Evolutionary conservation across 1,140 invertebrate species (phyloP).

Genomic region (Zaprionus ghesquierei): DNA sequence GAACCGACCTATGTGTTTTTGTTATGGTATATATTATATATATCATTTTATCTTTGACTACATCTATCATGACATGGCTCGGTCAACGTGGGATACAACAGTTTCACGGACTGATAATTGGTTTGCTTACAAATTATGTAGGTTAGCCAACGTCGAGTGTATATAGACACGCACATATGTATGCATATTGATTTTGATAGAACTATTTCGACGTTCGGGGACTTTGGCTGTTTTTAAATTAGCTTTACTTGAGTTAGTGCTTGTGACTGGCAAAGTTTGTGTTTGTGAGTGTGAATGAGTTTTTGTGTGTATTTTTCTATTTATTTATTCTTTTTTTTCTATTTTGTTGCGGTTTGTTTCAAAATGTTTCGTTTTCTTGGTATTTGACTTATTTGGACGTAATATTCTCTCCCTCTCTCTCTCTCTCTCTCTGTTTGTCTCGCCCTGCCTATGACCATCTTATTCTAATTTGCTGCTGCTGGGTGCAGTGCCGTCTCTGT

Average conservation of each 20-base stretch:
- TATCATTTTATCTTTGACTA: background rate
- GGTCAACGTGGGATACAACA: constrained; percentile 47
- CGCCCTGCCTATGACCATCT: background rate
- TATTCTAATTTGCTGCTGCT: background rate
- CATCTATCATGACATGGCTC: constrained; percentile 50
- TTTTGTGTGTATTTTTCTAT: background rate
- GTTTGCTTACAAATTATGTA: constrained; percentile 15
- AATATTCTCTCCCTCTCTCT: constrained; percentile 7
- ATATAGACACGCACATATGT: background rate
- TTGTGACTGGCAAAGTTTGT: constrained; percentile 11
- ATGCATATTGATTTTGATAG: constrained; percentile 1
- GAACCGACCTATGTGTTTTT: background rate
- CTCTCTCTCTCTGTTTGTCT: constrained; percentile 18
- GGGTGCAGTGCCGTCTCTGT: background rate
- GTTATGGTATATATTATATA: no score
- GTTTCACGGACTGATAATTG: constrained; percentile 36
- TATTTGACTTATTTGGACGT: constrained; percentile 26
- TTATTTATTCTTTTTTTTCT: background rate
- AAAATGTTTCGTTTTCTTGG: background rate
- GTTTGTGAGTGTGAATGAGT: background rate
- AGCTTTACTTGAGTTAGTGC: background rate
- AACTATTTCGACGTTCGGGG: background rate
- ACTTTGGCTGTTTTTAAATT: background rate
- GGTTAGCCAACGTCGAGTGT: constrained; percentile 12
- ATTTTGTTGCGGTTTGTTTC: background rate